Base-by-base conservation (phyloP, 2,888 invertebrate genomes). In the Platycheirus rosarum region DNA sequence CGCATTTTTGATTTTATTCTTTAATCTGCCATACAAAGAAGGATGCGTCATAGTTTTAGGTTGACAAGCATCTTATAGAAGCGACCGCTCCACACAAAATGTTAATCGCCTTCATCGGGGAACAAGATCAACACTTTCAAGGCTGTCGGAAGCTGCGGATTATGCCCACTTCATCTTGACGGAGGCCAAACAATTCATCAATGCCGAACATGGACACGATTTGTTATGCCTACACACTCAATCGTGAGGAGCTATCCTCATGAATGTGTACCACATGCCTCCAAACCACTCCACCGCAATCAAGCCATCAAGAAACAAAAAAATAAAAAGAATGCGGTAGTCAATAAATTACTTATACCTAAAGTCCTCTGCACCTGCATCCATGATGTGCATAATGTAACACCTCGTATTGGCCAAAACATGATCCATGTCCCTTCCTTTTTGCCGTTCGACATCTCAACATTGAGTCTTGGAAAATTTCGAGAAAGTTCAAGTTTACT, bases 401-500 rank as follows among this genome's bases (percentile, higher is more conserved):
- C 62, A 76, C 68, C 77, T 60, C 42, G 66, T 66, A 51, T 60
- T 73, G 37, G 63, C 57, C 49, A 74, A 79, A 79, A 74, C 74
- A 79, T 65, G 73, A 68, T 62, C 66, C 78, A 73, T 78, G 78
- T 46, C 20, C 48, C 69, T 37, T 55, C 55, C 53, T n/a, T n/a
- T n/a, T n/a, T n/a, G n/a, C n/a, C 40, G 35, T 40, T 14, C 16
- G 37, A 6, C 44, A 14, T 29, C 48, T 49, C 37, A 60, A 51
- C 69, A 69, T 37, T 49, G 53, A 23, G 55, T 53, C 57, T 68
- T 75, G 69, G 53, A 75, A 76, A 66, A 65, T 70, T 44, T 49
- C 77, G 80, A 80, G 80, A 80, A 80, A 80, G 80, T 80, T 80
- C 80, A 80, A 80, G 80, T 80, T 80, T 80, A 80, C 75, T 60